phyloP scores from a whole-genome alignment of 1,140 invertebrate genomes.

The Cardiocondyla obscurior region DNA sequence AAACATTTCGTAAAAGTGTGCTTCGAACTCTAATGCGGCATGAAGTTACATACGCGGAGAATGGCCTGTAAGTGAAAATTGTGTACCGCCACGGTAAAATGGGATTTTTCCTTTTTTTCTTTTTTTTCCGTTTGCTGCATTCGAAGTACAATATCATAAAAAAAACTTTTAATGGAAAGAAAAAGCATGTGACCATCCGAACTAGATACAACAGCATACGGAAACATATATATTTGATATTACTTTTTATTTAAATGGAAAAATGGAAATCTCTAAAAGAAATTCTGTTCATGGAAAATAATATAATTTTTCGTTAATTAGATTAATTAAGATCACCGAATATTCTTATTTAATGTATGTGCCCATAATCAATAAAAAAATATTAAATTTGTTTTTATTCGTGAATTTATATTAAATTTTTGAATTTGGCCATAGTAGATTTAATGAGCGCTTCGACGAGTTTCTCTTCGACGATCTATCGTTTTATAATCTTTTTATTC shows the following conservation, averaged over 20 bases:
- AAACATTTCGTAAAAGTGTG: constrained; percentile 9
- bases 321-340: no score
- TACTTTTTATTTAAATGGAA: constrained; percentile 45
- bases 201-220: no score
- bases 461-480: constrained; percentile 27
- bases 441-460: constrained; percentile 33
- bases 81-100: neutral
- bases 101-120: neutral
- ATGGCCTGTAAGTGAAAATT: constrained; percentile 24
- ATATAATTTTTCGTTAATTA: constrained; percentile 50
- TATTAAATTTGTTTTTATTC: constrained; percentile 57
- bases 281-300: constrained; percentile 11
- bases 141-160: constrained; percentile 1
- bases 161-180: constrained; percentile 7
- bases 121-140: neutral
- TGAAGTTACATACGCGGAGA: neutral
- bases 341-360: no score
- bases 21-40: neutral
- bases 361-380: constrained; percentile 38
- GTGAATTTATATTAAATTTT: constrained; percentile 44
- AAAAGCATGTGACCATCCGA: neutral
- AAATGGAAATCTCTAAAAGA: neutral
- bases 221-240: neutral
- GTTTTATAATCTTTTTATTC: constrained; percentile 21
- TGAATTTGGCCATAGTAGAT: constrained; percentile 19